phyloP scores from a whole-genome alignment of 2,113 vertebrate species.

The Aegithalos caudatus region DNA sequence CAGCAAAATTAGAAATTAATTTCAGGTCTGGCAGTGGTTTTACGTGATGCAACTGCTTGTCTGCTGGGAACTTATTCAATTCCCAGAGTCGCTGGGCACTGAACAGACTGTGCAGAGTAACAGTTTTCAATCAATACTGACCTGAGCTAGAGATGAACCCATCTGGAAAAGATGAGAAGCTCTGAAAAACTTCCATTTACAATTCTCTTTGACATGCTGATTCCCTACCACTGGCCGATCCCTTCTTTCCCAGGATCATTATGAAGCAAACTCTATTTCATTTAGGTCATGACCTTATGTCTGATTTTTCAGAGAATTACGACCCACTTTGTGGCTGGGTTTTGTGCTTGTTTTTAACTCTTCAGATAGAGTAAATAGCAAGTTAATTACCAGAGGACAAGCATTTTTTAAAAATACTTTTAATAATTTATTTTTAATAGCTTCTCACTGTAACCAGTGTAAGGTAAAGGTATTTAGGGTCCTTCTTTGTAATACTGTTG shows the following conservation, averaged over 20 bases:
- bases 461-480: neutral
- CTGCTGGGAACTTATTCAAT: neutral
- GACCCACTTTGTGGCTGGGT: neutral
- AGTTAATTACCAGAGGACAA: neutral
- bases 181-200: neutral
- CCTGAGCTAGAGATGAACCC: neutral
- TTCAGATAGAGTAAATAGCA: neutral
- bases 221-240: neutral
- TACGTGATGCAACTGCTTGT: neutral
- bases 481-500: neutral
- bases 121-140: neutral
- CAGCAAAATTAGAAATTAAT: conserved; percentile 8
- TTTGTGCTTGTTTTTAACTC: neutral
- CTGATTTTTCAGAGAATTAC: conserved; percentile 31
- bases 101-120: neutral
- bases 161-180: neutral
- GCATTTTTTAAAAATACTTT: neutral
- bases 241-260: neutral
- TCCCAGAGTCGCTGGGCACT: neutral
- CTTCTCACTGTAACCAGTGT: neutral
- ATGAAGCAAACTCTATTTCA: conserved; percentile 13
- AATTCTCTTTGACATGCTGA: neutral
- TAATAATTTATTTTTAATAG: neutral
- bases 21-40: neutral
- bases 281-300: neutral